Evolutionary conservation across 2,113 vertebrate genomes (phyloP), one percentile per base, ranked within the genome.

Genomic region (Perca schrenkii): DNA sequence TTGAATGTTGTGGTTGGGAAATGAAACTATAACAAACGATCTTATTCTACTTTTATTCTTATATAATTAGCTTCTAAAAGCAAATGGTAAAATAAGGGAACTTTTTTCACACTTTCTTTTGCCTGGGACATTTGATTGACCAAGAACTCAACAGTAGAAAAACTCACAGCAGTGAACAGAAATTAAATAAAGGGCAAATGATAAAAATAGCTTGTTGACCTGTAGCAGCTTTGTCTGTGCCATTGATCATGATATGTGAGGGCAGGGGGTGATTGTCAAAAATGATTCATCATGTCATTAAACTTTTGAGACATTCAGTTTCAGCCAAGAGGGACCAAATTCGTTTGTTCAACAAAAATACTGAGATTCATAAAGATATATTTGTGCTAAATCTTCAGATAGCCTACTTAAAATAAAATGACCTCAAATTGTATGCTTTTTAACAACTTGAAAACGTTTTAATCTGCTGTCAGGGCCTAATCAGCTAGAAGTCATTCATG

Each of bases 221-320:
- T 10, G 4, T 16, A 53, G 56, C 25, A n/a, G 22, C 15, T 52
- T 43, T 3, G 40, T 11, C 17, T 46, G 16, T 22, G 22, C 36
- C 6, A 76, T 85, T 85, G 54, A 77, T 80, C 83, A 73, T 61
- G 15, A 34, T 21, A 21, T 58, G n/a, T 73, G 56, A 73, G 19
- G 22, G 5, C 14, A 53, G 22, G 19, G 72, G 61, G 54, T 47
- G 7, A 60, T 61, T 14, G 28, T 61, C 25, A 16, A 57, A 43
- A 58, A 34, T n/a, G 62, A 86, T 82, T 73, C 36, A 80, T 76
- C 53, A 70, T 71, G 19, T 22, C 4, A 28, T 80, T 8, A 14
- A 6, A 19, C 4, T 22, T 31, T n/a, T 22, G 10, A 57, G 1
- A 46, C 12, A 22, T 46, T 80, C 11, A 61, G 31, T 46, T 66